Percentiles rank a stretch among this genome's conserved stretches.
Evolutionary conservation across 2,888 invertebrate species (phyloP).

Genomic region (Spialia ferax): DNA sequence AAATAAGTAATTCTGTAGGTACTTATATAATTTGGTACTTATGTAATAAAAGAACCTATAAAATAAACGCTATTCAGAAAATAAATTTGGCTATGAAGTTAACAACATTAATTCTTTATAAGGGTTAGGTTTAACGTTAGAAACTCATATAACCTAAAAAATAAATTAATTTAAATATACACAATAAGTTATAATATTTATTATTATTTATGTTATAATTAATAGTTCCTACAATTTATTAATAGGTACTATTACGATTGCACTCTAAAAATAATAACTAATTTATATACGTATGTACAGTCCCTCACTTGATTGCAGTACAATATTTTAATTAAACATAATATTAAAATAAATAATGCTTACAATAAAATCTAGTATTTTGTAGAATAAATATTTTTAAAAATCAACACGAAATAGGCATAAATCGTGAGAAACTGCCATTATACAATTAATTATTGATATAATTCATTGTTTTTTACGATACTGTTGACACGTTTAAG

Average conservation of each 20-base stretch:
- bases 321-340: slow-evolving; percentile 3
- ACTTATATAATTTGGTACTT: too few relatives aligned
- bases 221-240: slow-evolving; percentile 52
- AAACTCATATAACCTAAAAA: slow-evolving; percentile 30
- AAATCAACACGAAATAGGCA: neutral
- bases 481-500: neutral
- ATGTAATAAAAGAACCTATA: too few relatives aligned
- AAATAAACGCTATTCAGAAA: neutral
- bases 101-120: neutral
- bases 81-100: neutral
- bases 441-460: neutral
- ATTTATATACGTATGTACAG: slow-evolving; percentile 44
- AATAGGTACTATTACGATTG: slow-evolving; percentile 76
- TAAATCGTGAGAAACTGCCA: slow-evolving; percentile 24
- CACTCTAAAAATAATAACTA: slow-evolving; percentile 72
- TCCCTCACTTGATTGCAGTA: slow-evolving; percentile 25
- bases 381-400: neutral
- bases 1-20: too few relatives aligned
- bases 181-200: slow-evolving; percentile 47
- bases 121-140: neutral
- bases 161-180: slow-evolving; percentile 43
- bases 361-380: neutral
- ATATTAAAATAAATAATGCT: neutral
- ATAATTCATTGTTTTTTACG: neutral
- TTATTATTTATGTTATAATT: slow-evolving; percentile 41